phyloP scores from a whole-genome alignment of 2,113 vertebrate species.

The Chlorodrepanis virens region DNA sequence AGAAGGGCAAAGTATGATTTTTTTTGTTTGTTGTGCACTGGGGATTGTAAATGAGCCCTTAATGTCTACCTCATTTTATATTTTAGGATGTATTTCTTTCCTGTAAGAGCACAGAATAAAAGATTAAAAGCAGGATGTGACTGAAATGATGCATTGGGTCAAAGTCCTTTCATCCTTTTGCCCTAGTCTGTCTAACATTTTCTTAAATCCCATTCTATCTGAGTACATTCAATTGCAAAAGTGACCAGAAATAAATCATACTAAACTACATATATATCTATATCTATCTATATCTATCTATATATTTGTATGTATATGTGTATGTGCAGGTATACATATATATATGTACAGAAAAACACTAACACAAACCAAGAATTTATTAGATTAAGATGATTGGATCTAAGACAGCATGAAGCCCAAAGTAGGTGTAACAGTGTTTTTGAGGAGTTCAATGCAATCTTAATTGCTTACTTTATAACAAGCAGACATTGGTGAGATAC shows the following conservation, averaged over 20 bases:
- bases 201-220: constrained; percentile 24
- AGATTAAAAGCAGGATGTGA: background rate
- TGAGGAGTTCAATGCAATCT: constrained; percentile 1
- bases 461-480: constrained; percentile 38
- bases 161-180: constrained; percentile 45
- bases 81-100: background rate
- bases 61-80: constrained; percentile 22
- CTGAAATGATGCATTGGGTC: background rate
- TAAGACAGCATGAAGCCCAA: background rate
- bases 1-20: background rate
- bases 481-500: constrained; percentile 58
- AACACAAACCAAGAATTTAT: background rate
- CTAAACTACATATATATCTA: background rate
- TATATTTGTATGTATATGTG: background rate
- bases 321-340: too few relatives aligned
- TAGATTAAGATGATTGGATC: constrained; percentile 24
- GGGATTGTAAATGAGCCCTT: constrained; percentile 21
- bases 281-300: too few relatives aligned
- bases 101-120: background rate
- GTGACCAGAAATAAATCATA: constrained; percentile 53
- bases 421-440: background rate
- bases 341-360: background rate
- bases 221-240: constrained; percentile 44
- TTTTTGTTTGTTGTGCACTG: background rate
- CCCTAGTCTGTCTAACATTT: background rate